Evolutionary conservation across 2,888 invertebrate species (phyloP), one percentile per base, ranked within the genome.

Genomic region (Himalopsyche anomala): DNA sequence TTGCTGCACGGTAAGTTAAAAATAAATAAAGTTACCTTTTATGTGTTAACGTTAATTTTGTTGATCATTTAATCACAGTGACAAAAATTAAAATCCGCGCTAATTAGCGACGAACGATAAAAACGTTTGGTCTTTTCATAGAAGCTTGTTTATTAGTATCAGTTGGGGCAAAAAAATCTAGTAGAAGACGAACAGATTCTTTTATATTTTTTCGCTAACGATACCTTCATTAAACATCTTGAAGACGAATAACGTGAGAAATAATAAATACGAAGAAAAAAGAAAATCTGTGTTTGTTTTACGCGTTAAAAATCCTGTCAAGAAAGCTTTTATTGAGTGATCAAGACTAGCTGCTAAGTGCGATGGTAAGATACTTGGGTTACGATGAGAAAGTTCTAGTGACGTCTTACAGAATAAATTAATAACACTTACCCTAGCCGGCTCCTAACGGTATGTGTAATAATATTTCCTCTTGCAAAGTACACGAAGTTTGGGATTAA

Each of bases 251-350:
- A 86, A 28, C 69, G 79, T 15, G 36, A 84, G 45, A 84, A 81
- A 84, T 84, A 85, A 85, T 36, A 74, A 83, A 56, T 80, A 81
- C 69, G 74, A 62, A 74, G 40, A 84, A 84, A 80, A 80, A 81
- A 84, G 36, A 62, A 86, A 86, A 86, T 86, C 86, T 62, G 80
- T 84, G 86, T 81, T 86, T 86, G 69, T 81, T 81, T 55, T 80
- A 42, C 62, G 81, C 84, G 84, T 86, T 81, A 81, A 81, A 81
- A 28, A 45, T 80, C 42, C 40, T 80, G 42, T 81, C 81, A 45
- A 45, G 81, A 45, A 51, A 45, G 81, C 40, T 28, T 51, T 81
- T 62, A 62, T 62, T 62, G 62, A 62, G 62, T 62, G 62, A 62
- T 62, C 62, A 19, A 28, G 62, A 62, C 62, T 62, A 62, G 62